Base-by-base conservation (phyloP, 2,797 vertebrate species). In the Chrysocyon brachyurus region DNA sequence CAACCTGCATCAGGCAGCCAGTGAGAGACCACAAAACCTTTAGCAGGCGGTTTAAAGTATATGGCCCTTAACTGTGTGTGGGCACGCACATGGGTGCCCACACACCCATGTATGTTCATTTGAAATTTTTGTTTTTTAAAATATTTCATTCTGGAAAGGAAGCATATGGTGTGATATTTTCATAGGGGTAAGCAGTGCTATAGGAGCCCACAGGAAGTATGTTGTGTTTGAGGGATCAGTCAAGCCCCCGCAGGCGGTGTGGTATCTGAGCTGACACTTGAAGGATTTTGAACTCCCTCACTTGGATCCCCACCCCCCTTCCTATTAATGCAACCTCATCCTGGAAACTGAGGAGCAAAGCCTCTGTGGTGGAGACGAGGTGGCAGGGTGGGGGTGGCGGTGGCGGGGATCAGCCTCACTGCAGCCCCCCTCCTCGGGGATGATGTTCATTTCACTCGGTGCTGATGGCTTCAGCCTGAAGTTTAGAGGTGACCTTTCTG, bases 31-130 rank as follows among this genome's bases (percentile, higher is more conserved):
- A 49, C 14, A 12, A 75, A 82, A n/a, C 21, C 33, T 73, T 75
- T 54, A 17, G 22, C 17, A 28, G 56, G 40, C 46, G 2, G 5
- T 70, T 54, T 70, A 85, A 68, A 70, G 78, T n/a, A 5, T 11
- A 40, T 40, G 87, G 40, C 26, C 61, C 7, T 95, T 85, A 68
- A 33, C 22, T 56, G 19, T 66, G 16, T 56, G 10, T 15, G 9
- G 1, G 2, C 15, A 12, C 2, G 2, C 33, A 0, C 31, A 16
- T 11, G 12, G 8, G 22, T 7, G 12, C 19, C 12, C 57, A 33
- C 8, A 3, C 9, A 12, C 19, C n/a, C 15, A 73, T 31, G 19
- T 24, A 31, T 61, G 31, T 57, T 56, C 84, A 64, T 33, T 46
- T 91, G 57, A 82, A 54, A 31, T 49, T 73, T 57, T 75, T 73